These are phyloP conservation scores for Hetaerina titia DNA, from an alignment of 2,888 invertebrate species.

Conservation along the genomic window DNA sequence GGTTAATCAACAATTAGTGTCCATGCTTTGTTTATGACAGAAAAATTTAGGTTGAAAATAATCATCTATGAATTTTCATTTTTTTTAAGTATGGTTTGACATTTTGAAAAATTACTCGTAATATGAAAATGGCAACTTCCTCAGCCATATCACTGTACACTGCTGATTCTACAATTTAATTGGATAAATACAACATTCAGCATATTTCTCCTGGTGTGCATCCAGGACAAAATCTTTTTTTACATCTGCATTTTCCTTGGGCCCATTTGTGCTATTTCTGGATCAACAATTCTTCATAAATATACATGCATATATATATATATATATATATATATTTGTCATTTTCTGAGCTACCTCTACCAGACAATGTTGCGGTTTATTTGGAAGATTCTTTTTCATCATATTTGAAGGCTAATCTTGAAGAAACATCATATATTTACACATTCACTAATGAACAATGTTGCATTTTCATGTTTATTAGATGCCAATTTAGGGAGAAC, in stretches of 20 bases:
- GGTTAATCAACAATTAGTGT: background rate
- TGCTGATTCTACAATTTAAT: conserved; percentile 39
- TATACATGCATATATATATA: conserved; percentile 43
- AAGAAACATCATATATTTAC: conserved; percentile 56
- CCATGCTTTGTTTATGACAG: background rate
- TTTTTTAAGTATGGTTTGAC: background rate
- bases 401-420: conserved; percentile 40
- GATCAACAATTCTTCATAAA: conserved; percentile 58
- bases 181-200: conserved; percentile 56
- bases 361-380: conserved; percentile 55
- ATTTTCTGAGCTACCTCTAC: conserved; percentile 53
- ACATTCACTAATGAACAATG: conserved; percentile 13
- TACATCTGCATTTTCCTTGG: conserved; percentile 57
- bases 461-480: conserved; percentile 42
- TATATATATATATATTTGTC: conserved; percentile 21
- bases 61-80: background rate
- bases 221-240: conserved; percentile 35
- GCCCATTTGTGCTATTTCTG: conserved; percentile 66
- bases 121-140: background rate
- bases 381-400: conserved; percentile 62
- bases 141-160: conserved; percentile 7
- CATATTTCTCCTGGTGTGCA: conserved; percentile 47
- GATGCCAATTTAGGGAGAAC: background rate
- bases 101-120: background rate
- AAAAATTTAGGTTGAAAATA: background rate